These are phyloP conservation scores for Argyresthia albistria DNA, from an alignment of 2,888 invertebrate species.

Conservation along the genomic window DNA sequence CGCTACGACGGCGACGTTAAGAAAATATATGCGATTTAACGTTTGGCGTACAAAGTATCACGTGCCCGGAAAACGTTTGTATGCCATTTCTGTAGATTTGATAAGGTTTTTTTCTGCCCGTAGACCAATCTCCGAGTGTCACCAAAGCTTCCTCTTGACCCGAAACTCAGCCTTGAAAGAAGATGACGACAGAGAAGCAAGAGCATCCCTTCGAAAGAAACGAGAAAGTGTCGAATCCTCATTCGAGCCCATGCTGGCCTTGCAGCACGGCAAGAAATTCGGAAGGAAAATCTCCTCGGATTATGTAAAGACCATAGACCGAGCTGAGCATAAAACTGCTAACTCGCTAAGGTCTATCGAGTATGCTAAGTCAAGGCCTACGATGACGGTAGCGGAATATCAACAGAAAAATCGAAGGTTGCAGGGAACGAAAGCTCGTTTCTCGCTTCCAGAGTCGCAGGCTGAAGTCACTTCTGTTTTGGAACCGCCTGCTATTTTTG, in stretches of 20 bases:
- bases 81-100: too few species aligned
- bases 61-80: too few species aligned
- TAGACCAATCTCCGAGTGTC: not conserved
- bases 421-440: constrained; percentile 8
- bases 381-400: constrained; percentile 38
- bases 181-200: not conserved
- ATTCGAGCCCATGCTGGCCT: constrained; percentile 28
- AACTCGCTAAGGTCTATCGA: constrained; percentile 40
- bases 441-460: too few species aligned
- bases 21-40: too few species aligned
- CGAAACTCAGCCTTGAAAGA: too few species aligned
- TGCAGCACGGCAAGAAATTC: constrained; percentile 38
- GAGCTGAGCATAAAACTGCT: constrained; percentile 25
- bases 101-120: not conserved
- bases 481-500: too few species aligned
- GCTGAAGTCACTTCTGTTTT: too few species aligned
- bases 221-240: constrained; percentile 12
- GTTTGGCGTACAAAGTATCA: too few species aligned
- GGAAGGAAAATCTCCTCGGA: constrained; percentile 48
- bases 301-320: constrained; percentile 43
- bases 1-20: too few species aligned
- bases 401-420: constrained; percentile 34
- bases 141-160: too few species aligned
- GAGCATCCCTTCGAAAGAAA: constrained; percentile 11
- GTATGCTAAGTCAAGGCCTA: constrained; percentile 38